Base-by-base conservation (phyloP, 2,797 vertebrate genomes). In the Sparus aurata region DNA sequence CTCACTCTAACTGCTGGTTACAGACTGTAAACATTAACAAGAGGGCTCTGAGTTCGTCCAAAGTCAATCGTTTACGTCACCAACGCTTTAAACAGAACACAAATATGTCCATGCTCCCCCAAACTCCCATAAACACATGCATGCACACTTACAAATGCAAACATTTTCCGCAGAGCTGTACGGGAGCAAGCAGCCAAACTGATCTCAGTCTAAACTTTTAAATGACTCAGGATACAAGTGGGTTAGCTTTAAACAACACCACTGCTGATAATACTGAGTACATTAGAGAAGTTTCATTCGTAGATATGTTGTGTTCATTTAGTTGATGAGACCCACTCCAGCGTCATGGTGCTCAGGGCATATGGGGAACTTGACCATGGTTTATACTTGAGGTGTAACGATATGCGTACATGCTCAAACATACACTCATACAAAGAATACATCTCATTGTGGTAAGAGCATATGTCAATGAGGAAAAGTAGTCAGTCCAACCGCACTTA, bases 21-120 rank as follows among this genome's bases (percentile, higher is more conserved):
- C 86, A 78, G 72, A 70, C 73, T 73, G 75, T 90, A 89, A 91
- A 92, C 88, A 88, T 91, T 91, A 90, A 90, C 69, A 79, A 85
- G 77, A 64, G 76, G 77, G 18, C 66, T 74, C n/a, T 65, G 68
- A 77, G 78, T 87, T 87, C 38, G 41, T 45, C 53, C 80, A 45
- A 84, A 91, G 79, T 80, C 76, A 71, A 79, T 49, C 20, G 69
- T 68, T 46, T 88, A 82, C 86, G 82, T 93, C 89, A 91, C 41
- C 9, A 52, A 77, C 25, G 20, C 80, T 79, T 90, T 85, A 82
- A 83, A 87, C 77, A 69, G 38, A 80, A 58, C 85, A 84, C 80
- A 89, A 82, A 86, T 78, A 83, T 77, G 81, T 80, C 83, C 69
- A 47, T 16, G 20, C 62, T 68, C 45, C 27, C 60, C 66, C 66